Percentiles rank a stretch among this genome's conserved stretches.
Conservation (phyloP, 2,888 invertebrate species). For the Agrotis segetum region DNA sequence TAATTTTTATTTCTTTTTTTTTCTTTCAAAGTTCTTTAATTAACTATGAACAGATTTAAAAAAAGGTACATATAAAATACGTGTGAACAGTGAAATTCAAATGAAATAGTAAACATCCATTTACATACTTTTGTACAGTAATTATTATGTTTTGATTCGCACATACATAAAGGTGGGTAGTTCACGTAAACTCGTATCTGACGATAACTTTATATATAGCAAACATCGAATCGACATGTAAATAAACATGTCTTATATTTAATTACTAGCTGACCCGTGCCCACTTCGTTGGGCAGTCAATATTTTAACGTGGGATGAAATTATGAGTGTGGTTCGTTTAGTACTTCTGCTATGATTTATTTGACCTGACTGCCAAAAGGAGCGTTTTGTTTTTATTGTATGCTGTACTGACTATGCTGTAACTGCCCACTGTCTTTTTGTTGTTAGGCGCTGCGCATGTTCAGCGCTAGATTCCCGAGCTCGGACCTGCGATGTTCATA, state of each 20-base stretch:
- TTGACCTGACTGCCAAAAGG: too few relatives aligned
- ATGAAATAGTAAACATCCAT: background rate
- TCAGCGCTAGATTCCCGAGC: too few relatives aligned
- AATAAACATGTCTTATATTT: constrained; percentile 12
- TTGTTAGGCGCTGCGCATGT: too few relatives aligned
- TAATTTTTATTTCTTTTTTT: background rate
- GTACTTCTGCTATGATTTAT: too few relatives aligned
- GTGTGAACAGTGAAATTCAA: background rate
- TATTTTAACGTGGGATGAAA: too few relatives aligned
- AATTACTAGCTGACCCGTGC: too few relatives aligned
- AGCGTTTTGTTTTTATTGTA: too few relatives aligned
- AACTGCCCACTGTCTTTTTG: too few relatives aligned
- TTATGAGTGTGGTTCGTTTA: too few relatives aligned
- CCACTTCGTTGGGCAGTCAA: too few relatives aligned
- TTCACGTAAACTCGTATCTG: constrained; percentile 23
- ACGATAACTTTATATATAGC: constrained; percentile 6
- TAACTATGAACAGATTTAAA: constrained; percentile 5
- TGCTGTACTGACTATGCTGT: too few relatives aligned
- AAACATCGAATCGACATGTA: constrained; percentile 9
- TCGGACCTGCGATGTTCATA: too few relatives aligned
- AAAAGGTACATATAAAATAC: background rate
- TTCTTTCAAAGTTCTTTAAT: background rate
- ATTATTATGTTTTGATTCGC: constrained; percentile 11
- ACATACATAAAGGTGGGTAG: constrained; percentile 33
- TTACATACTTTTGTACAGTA: background rate